Percentiles rank a stretch among this genome's conserved stretches.
phyloP scores from a whole-genome alignment of 2,113 vertebrate genomes.

The Bostrychus sinensis region DNA sequence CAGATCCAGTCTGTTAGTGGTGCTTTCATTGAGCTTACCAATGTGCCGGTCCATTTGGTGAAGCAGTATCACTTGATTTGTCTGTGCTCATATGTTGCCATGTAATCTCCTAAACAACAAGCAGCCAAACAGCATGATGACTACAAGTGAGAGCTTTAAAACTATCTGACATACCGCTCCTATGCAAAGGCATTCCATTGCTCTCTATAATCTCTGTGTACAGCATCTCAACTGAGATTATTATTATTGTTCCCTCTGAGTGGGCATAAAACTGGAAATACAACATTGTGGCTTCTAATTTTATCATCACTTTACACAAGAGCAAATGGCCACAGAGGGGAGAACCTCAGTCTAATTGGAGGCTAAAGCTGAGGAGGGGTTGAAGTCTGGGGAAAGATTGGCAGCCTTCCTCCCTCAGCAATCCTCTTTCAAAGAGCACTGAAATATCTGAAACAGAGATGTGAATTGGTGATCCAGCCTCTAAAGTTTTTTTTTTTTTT shows the following conservation, averaged over 20 bases:
- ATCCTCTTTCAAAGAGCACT: conserved; percentile 62
- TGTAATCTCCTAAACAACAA: conserved; percentile 44
- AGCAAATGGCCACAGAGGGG: conserved; percentile 59
- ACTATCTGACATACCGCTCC: conserved; percentile 17
- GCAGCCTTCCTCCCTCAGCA: conserved; percentile 60
- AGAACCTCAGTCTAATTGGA: conserved; percentile 74
- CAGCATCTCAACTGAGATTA: conserved; percentile 42
- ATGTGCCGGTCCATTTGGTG: conserved; percentile 28
- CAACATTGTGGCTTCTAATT: conserved; percentile 76
- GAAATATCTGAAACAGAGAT: conserved; percentile 76
- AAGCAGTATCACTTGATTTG: conserved; percentile 31
- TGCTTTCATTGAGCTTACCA: conserved; percentile 36
- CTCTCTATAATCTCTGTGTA: conserved; percentile 21
- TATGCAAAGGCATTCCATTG: conserved; percentile 28
- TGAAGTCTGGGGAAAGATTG: conserved; percentile 38
- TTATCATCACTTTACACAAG: conserved; percentile 64
- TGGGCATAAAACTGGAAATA: conserved; percentile 70
- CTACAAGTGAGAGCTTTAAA: conserved; percentile 28
- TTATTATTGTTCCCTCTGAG: conserved; percentile 54
- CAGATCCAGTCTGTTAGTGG: conserved; percentile 33
- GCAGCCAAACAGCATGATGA: conserved; percentile 9
- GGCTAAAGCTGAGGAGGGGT: conserved; percentile 67
- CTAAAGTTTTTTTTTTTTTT: conserved; percentile 39
- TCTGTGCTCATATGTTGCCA: conserved; percentile 27
- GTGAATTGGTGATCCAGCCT: conserved; percentile 73